phyloP scores from a whole-genome alignment of 2,888 invertebrate species.

The Phragmatobia fuliginosa region DNA sequence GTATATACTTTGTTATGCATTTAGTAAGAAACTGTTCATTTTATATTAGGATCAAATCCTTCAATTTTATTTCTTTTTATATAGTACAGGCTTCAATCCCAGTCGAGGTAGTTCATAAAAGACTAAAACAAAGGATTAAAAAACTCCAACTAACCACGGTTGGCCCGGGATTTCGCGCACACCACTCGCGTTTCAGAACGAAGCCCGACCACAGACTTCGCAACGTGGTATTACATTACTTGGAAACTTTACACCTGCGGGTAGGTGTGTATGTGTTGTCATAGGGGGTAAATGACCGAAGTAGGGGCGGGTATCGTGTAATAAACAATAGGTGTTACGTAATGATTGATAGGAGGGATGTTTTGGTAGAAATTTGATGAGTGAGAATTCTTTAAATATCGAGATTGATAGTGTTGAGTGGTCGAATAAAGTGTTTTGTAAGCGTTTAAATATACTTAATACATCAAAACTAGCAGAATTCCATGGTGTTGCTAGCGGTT shows the following conservation, averaged over 20 bases:
- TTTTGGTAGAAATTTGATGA: background rate
- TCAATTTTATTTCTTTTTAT: too few species aligned
- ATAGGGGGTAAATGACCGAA: background rate
- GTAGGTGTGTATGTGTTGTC: background rate
- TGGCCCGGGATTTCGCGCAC: constrained; percentile 18
- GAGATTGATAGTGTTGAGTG: background rate
- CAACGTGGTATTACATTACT: constrained; percentile 22
- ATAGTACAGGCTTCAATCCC: background rate
- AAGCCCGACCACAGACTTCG: constrained; percentile 23
- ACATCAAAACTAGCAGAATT: too few species aligned
- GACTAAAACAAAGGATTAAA: constrained; percentile 18
- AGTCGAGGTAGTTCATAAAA: background rate
- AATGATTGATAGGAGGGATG: background rate
- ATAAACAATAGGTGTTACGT: background rate
- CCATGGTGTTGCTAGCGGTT: too few species aligned
- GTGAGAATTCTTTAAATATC: background rate
- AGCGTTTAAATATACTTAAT: too few species aligned
- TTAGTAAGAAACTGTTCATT: too few species aligned
- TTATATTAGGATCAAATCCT: too few species aligned
- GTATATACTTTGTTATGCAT: too few species aligned
- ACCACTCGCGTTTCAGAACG: constrained; percentile 21
- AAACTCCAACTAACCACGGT: constrained; percentile 7
- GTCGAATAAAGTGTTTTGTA: background rate
- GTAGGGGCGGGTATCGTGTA: background rate
- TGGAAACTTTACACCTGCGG: constrained; percentile 16